Conservation (phyloP, 2,113 vertebrate genomes). For the Leiothrix lutea region DNA sequence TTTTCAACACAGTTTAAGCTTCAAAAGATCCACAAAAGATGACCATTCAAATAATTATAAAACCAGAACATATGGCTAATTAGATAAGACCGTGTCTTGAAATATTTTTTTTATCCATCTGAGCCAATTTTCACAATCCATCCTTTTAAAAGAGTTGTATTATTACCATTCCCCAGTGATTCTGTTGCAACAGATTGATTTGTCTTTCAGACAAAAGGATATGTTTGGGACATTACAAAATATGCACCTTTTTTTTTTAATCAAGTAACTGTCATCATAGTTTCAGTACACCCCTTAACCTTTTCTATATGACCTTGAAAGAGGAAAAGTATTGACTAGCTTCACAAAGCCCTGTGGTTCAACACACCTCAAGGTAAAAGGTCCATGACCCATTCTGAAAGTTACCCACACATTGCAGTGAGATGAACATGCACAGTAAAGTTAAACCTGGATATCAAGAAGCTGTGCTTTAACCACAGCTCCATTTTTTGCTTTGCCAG, state of each 20-base stretch:
- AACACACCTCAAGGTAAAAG: not conserved
- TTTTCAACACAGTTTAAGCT: not conserved
- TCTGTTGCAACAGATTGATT: not conserved
- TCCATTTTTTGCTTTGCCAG: not conserved
- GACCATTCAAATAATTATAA: not conserved
- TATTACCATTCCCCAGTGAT: not conserved
- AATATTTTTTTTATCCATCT: not conserved
- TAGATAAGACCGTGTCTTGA: not conserved
- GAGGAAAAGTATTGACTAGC: not conserved
- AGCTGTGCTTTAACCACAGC: not conserved
- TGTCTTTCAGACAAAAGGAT: not conserved
- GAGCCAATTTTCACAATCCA: not conserved
- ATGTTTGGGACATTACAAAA: not conserved
- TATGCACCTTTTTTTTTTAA: not conserved
- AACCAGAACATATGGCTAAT: not conserved
- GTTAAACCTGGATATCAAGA: not conserved
- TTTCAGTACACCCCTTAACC: not conserved
- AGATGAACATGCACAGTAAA: not conserved
- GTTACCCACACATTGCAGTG: not conserved
- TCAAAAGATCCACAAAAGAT: not conserved
- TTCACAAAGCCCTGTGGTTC: not conserved
- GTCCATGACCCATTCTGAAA: not conserved
- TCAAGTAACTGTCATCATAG: not conserved
- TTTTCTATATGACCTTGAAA: not conserved
- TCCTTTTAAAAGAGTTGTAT: not conserved